Evolutionary conservation across 2,113 vertebrate species (phyloP), one percentile per base, ranked within the genome.

Genomic region (Aphelocoma coerulescens): DNA sequence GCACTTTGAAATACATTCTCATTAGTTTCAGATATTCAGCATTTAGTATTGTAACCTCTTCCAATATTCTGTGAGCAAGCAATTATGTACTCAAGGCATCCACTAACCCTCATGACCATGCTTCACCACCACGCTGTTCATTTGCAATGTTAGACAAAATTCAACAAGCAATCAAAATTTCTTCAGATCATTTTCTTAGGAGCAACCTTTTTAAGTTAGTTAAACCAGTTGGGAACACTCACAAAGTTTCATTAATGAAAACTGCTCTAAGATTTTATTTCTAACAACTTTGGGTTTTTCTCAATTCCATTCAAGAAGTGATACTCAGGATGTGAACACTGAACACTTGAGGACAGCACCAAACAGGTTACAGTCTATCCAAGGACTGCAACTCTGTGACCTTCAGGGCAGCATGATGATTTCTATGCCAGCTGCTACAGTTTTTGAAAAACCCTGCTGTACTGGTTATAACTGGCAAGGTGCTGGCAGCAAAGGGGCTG

Each of bases 321-420:
- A 86, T 22, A 55, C 7, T 68, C 16, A 57, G 44, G 63, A 85
- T 5, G 9, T 2, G 33, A 81, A 59, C 21, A 46, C 19, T 4
- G 15, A 84, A 78, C 27, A 46, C 11, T 10, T 20, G 14, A 62
- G 26, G 43, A 69, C 0, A 0, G 27, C 32, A 43, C 7, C 7
- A 59, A 41, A 44, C 12, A 59, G 68, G 43, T 21, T 35, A 78
- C 23, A 32, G 49, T 23, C 8, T 33, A 57, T n/a, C 41, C 62
- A 80, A 76, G 46, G 15, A 49, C 22, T 1, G 1, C 46, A 67
- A 13, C 59, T 69, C n/a, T 1, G 1, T 33, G 46, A 88, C 73
- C 32, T 39, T 62, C 43, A 28, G 43, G 62, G 33, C 2, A 91
- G n/a, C 55, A 59, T 0, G 0, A 17, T 2, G 7, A 48, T 75